Conservation (phyloP, 2,888 invertebrate genomes). For the Drosophila crucigera region DNA sequence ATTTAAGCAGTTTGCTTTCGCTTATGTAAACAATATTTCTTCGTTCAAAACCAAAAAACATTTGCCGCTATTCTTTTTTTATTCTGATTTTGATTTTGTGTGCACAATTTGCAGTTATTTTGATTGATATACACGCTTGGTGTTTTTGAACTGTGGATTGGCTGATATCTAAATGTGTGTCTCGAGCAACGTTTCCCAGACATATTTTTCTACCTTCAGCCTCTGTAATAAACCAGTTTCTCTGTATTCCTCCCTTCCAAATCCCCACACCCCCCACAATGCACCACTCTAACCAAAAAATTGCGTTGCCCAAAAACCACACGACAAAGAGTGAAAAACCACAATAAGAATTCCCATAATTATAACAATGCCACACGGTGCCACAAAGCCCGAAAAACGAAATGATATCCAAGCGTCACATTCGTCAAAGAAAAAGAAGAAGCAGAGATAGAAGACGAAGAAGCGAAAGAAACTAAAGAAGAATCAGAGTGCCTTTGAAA, state of each 20-base stretch:
- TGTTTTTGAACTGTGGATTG: conserved; percentile 22
- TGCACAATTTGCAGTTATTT: conserved; percentile 49
- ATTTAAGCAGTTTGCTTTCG: conserved; percentile 27
- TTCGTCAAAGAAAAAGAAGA: conserved; percentile 47
- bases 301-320: conserved; percentile 67
- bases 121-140: conserved; percentile 36
- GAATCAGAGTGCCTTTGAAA: conserved; percentile 61
- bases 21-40: conserved; percentile 44
- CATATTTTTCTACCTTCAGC: conserved; percentile 21
- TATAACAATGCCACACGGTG: conserved; percentile 66
- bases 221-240: conserved; percentile 59
- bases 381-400: conserved; percentile 40
- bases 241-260: neutral
- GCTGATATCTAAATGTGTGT: conserved; percentile 9
- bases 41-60: conserved; percentile 2
- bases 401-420: conserved; percentile 71
- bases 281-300: conserved; percentile 28
- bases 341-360: conserved; percentile 79
- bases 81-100: conserved; percentile 19
- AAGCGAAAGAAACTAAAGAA: conserved; percentile 22
- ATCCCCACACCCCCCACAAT: neutral
- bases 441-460: conserved; percentile 23
- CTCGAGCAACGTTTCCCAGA: conserved; percentile 21
- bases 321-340: conserved; percentile 70
- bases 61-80: conserved; percentile 1